Percentiles rank a stretch among this genome's conserved stretches.
Conservation (phyloP, 2,888 invertebrate species). For the Elegia similella region DNA sequence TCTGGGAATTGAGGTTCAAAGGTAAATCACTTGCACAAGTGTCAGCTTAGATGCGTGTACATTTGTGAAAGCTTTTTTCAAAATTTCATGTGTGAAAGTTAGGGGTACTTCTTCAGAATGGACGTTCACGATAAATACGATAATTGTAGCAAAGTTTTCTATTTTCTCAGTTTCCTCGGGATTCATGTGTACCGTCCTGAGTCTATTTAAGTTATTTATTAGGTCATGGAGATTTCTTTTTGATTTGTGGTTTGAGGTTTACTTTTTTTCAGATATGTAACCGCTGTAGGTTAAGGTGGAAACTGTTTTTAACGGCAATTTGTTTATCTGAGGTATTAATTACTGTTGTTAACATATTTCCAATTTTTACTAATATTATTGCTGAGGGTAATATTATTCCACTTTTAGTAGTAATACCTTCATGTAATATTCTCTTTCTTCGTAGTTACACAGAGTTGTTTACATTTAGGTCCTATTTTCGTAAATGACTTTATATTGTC, state of each 20-base stretch:
- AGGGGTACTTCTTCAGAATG: slow-evolving; percentile 37
- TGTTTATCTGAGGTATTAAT: background rate
- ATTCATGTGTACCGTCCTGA: slow-evolving; percentile 33
- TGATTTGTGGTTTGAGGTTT: background rate
- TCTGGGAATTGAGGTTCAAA: too few relatives aligned
- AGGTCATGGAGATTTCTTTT: background rate
- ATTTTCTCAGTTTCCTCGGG: slow-evolving; percentile 35
- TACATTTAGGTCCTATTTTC: background rate
- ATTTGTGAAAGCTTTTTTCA: too few relatives aligned
- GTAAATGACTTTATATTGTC: background rate
- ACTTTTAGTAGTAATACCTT: background rate
- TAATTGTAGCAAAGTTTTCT: slow-evolving; percentile 34
- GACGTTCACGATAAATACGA: slow-evolving; percentile 42
- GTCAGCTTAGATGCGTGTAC: too few relatives aligned
- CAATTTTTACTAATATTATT: background rate
- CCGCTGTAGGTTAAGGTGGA: background rate
- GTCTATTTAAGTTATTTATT: slow-evolving; percentile 23
- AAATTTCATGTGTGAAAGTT: slow-evolving; percentile 37
- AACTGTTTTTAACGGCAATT: background rate
- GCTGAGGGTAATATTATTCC: background rate
- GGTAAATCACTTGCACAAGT: too few relatives aligned
- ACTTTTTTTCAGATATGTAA: background rate
- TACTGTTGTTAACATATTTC: background rate
- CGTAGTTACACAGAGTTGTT: background rate
- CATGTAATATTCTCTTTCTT: background rate